Percentiles rank a stretch among this genome's conserved stretches.
phyloP scores from a whole-genome alignment of 2,888 invertebrate genomes.

The Acronicta alni region DNA sequence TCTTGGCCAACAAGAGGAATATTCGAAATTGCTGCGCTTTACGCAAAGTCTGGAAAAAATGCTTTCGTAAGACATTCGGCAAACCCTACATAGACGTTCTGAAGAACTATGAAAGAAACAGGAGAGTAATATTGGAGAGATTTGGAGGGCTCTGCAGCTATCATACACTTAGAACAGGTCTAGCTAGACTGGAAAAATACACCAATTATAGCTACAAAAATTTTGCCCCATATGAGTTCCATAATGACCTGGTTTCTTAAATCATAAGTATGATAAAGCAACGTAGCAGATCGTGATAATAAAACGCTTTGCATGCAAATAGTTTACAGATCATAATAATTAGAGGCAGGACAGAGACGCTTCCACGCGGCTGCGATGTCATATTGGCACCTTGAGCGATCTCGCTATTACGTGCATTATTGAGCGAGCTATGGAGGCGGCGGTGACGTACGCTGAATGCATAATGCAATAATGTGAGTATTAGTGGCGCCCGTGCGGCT shows the following conservation, averaged over 20 bases:
- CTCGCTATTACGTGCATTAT: conserved; percentile 32
- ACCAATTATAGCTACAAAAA: no score
- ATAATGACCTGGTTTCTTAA: no score
- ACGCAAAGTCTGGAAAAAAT: conserved; percentile 23
- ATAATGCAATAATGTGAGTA: conserved; percentile 41
- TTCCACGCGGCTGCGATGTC: background rate
- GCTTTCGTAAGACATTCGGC: conserved; percentile 25
- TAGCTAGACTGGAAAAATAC: no score
- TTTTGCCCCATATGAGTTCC: no score
- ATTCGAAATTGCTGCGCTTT: conserved; percentile 23
- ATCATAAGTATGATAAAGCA: no score
- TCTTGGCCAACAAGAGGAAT: conserved; percentile 5
- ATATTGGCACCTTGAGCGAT: conserved; percentile 27
- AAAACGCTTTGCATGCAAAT: background rate
- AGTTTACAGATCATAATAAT: conserved; percentile 2
- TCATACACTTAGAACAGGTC: no score
- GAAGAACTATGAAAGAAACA: background rate
- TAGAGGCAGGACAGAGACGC: background rate
- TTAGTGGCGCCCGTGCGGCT: conserved; percentile 14
- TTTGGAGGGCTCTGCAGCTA: no score
- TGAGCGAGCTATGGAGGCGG: conserved; percentile 6
- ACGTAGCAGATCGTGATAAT: no score
- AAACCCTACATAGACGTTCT: conserved; percentile 13
- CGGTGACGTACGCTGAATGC: conserved; percentile 26
- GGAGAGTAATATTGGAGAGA: no score